These are phyloP conservation scores for Chrysolina haemoptera DNA, from an alignment of 2,888 invertebrate species.

Conservation along the genomic window DNA sequence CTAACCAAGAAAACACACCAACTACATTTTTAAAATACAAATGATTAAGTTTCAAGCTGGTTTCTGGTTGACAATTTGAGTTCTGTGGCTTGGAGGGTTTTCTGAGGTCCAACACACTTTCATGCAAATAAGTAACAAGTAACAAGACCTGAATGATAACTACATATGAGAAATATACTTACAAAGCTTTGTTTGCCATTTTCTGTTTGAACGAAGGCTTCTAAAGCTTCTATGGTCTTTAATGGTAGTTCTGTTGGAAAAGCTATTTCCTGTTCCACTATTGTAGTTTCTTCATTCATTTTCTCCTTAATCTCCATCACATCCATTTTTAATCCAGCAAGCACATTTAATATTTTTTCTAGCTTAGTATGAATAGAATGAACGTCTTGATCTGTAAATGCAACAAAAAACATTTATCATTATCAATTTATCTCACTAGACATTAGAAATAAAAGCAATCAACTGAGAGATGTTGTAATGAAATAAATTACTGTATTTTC, in stretches of 20 bases:
- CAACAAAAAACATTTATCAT: background rate
- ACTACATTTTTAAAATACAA: no score
- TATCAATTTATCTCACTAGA: background rate
- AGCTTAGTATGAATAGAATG: background rate
- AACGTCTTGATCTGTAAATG: background rate
- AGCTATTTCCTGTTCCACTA: background rate
- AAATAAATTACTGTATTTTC: no score
- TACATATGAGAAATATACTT: background rate
- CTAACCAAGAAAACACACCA: no score
- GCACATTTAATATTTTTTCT: background rate
- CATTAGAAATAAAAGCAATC: constrained; percentile 1
- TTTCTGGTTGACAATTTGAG: no score
- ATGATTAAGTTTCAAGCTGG: no score
- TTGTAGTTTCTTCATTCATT: background rate
- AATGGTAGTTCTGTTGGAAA: background rate
- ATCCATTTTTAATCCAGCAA: background rate
- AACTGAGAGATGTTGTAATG: background rate
- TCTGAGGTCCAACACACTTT: no score
- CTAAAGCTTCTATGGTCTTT: background rate
- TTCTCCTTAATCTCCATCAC: background rate
- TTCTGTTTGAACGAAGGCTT: background rate
- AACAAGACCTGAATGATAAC: no score
- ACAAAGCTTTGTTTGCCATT: background rate
- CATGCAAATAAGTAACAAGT: no score
- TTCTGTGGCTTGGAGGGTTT: no score